Conservation (phyloP, 1,140 invertebrate species). For the Drosophila insularis region DNA sequence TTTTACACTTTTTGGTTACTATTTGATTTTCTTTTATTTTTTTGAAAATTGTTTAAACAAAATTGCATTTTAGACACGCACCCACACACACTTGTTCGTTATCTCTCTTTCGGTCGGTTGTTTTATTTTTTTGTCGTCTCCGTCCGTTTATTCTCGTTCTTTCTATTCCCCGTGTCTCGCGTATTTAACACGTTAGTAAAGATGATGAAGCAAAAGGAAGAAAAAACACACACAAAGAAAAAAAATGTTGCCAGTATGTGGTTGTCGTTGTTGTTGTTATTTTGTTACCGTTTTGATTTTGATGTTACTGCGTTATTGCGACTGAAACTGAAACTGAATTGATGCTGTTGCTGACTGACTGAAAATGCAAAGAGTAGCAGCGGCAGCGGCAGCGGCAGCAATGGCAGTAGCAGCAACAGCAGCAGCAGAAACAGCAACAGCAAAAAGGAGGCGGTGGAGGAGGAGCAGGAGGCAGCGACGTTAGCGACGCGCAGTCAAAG, state of each 20-base stretch:
- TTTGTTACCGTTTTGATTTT: constrained; percentile 77
- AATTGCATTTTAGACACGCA: constrained; percentile 21
- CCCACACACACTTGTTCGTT: constrained; percentile 22
- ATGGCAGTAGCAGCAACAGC: constrained; percentile 18
- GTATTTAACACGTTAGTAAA: not conserved
- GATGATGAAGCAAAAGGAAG: not conserved
- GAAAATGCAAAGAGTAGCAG: constrained; percentile 37
- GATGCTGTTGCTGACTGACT: constrained; percentile 45
- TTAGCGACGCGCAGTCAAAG: constrained; percentile 39
- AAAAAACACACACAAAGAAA: constrained; percentile 1
- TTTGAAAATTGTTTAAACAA: constrained; percentile 62
- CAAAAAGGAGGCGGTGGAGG: not conserved
- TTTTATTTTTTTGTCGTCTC: not conserved
- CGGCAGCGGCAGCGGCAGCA: constrained; percentile 15
- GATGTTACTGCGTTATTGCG: constrained; percentile 73
- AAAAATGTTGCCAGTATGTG: constrained; percentile 23
- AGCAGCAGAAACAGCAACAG: constrained; percentile 17
- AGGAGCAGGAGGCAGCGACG: constrained; percentile 11
- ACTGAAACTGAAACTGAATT: constrained; percentile 75
- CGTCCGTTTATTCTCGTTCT: constrained; percentile 1
- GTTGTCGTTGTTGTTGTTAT: constrained; percentile 33
- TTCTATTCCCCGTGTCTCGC: not conserved
- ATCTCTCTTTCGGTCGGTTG: constrained; percentile 24
- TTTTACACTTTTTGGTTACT: constrained; percentile 35
- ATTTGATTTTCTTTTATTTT: not conserved